Evolutionary conservation across 2,113 vertebrate species (phyloP), one percentile per base, ranked within the genome.

Genomic region (Cricetomys ansorgei): DNA sequence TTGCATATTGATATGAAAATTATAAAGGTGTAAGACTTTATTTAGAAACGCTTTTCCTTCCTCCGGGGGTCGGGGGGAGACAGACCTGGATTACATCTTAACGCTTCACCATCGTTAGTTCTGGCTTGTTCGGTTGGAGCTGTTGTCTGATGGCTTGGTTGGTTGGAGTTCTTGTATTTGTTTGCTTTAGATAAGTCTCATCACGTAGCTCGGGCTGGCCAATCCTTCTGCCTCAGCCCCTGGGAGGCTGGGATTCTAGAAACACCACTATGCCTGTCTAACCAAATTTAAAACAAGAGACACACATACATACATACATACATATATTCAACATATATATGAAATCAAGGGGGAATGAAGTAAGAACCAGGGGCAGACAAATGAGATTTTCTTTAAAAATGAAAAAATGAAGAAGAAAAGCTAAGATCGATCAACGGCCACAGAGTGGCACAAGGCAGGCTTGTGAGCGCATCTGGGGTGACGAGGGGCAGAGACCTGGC

Each of bases 391-490:
- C 67, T 83, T 31, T 27, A 29, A 89, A 84, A 77, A 37, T 57
- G n/a, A 92, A 77, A 90, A 84, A 7, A 45, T 34, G n/a, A 94
- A 64, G 10, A 85, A 91, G 55, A 45, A 64, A 65, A 62, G 19
- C 25, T 29, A 67, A 92, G 16, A 79, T 1, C 40, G 43, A 67
- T 62, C n/a, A 76, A 59, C 40, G 65, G 67, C 37, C 13, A 31
- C 1, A 91, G 59, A 73, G n/a, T 50, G 0, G 34, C 43, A 92
- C 15, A 73, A 48, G 17, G 7, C 40, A 21, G 64, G 65, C 31
- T 91, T 94, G 21, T 88, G 50, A 88, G 84, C 65, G 40, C 5
- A 45, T 50, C n/a, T 92, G 64, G 75, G 64, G 84, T 91, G 70
- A 67, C 43, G 80, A 85, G 31, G 23, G 91, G 13, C 45, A 67